These are phyloP conservation scores for Morone saxatilis DNA, from an alignment of 2,113 vertebrate species.

Conservation along the genomic window DNA sequence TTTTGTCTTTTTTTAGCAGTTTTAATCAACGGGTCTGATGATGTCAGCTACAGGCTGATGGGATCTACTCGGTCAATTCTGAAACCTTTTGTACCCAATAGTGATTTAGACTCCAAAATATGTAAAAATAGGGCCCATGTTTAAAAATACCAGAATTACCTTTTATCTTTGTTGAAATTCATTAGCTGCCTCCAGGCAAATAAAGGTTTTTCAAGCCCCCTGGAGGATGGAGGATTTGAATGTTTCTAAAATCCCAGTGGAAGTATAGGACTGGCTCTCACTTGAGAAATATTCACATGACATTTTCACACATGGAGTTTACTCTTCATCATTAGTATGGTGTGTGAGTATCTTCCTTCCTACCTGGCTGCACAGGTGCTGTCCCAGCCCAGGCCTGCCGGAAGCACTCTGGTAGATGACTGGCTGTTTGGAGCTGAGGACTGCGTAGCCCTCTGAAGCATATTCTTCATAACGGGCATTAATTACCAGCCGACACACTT, in stretches of 20 bases:
- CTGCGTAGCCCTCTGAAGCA: constrained; percentile 89
- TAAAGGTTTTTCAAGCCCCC: background rate
- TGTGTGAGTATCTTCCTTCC: background rate
- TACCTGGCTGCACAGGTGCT: constrained; percentile 96
- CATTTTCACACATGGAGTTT: background rate
- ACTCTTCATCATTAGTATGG: background rate
- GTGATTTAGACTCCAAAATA: too few species aligned
- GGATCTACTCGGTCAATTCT: too few species aligned
- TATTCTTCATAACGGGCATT: constrained; percentile 95
- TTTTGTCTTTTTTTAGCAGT: too few species aligned
- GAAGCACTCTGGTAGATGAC: constrained; percentile 95
- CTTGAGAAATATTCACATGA: background rate
- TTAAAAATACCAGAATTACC: too few species aligned
- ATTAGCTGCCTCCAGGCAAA: background rate
- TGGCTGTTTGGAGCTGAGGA: constrained; percentile 88
- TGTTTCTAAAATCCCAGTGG: background rate
- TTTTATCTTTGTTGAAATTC: too few species aligned
- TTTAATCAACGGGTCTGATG: too few species aligned
- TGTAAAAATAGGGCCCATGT: too few species aligned
- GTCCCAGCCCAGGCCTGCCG: constrained; percentile 92
- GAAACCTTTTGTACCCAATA: too few species aligned
- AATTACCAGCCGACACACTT: constrained; percentile 93
- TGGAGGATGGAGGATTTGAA: background rate
- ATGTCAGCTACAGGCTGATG: too few species aligned
- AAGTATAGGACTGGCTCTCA: background rate